Evolutionary conservation across 2,113 vertebrate species (phyloP).

Genomic region (Silurus glanis): DNA sequence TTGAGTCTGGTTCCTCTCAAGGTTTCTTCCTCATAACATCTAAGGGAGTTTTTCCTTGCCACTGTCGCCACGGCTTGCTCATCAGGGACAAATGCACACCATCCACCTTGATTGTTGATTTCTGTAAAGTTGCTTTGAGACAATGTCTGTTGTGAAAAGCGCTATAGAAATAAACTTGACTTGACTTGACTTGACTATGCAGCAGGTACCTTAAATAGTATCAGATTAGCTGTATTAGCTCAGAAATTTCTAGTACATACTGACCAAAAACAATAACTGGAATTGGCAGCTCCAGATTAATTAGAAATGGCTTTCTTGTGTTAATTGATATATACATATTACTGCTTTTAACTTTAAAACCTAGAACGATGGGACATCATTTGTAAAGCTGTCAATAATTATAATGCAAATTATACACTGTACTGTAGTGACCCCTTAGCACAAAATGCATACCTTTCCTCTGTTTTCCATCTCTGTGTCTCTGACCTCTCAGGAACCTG

Average conservation of each 20-base stretch:
- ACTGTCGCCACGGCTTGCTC: too few relatives aligned
- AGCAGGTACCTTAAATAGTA: neutral
- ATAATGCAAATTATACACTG: neutral
- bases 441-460: neutral
- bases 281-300: neutral
- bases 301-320: neutral
- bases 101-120: too few relatives aligned
- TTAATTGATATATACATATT: neutral
- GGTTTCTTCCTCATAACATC: too few relatives aligned
- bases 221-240: neutral
- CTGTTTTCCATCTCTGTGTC: neutral
- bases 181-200: too few relatives aligned
- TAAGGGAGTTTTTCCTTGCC: too few relatives aligned
- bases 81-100: too few relatives aligned
- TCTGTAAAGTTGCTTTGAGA: too few relatives aligned
- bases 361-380: too few relatives aligned
- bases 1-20: too few relatives aligned
- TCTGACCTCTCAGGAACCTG: conserved; percentile 81
- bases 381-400: neutral
- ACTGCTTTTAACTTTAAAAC: neutral
- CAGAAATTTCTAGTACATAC: neutral
- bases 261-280: neutral
- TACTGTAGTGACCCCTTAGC: neutral
- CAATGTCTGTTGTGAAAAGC: too few relatives aligned
- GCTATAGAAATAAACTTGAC: too few relatives aligned